Evolutionary conservation across 2,797 vertebrate species (phyloP).

Genomic region (Oreochromis mossambicus): DNA sequence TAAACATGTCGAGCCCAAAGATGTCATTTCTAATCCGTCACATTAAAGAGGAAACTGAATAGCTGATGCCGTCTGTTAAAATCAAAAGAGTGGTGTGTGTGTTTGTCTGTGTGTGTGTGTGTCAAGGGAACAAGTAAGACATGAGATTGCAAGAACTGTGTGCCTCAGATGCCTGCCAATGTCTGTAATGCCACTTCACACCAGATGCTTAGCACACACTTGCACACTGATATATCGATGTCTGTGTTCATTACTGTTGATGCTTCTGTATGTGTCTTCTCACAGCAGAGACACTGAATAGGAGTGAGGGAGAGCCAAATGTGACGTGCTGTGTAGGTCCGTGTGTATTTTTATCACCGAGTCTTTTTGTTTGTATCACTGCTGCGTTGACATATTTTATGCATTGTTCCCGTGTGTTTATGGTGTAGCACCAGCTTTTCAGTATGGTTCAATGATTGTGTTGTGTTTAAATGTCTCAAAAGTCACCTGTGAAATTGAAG

Average conservation of each 20-base stretch:
- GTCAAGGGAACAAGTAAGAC: constrained; percentile 48
- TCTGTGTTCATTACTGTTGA: constrained; percentile 78
- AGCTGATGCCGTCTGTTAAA: constrained; percentile 73
- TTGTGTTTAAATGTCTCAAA: neutral
- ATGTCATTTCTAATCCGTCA: constrained; percentile 81
- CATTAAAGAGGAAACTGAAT: constrained; percentile 68
- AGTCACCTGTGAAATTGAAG: neutral
- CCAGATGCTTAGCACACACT: constrained; percentile 66
- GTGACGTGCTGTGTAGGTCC: constrained; percentile 8
- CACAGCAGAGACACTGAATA: constrained; percentile 24
- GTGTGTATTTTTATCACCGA: neutral
- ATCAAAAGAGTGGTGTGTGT: constrained; percentile 42
- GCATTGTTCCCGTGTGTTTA: neutral
- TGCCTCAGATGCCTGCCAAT: constrained; percentile 60
- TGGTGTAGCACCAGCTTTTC: neutral
- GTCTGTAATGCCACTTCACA: constrained; percentile 62
- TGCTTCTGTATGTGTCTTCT: constrained; percentile 59
- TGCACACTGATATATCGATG: constrained; percentile 68
- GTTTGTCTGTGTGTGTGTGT: constrained; percentile 17
- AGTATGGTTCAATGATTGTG: neutral
- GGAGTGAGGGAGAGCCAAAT: constrained; percentile 27
- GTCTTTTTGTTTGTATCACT: constrained; percentile 11
- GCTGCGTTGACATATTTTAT: neutral
- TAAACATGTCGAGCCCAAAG: constrained; percentile 68
- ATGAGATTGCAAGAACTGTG: constrained; percentile 51